Conservation (phyloP, 2,888 invertebrate genomes). For the Andrena fulva region DNA sequence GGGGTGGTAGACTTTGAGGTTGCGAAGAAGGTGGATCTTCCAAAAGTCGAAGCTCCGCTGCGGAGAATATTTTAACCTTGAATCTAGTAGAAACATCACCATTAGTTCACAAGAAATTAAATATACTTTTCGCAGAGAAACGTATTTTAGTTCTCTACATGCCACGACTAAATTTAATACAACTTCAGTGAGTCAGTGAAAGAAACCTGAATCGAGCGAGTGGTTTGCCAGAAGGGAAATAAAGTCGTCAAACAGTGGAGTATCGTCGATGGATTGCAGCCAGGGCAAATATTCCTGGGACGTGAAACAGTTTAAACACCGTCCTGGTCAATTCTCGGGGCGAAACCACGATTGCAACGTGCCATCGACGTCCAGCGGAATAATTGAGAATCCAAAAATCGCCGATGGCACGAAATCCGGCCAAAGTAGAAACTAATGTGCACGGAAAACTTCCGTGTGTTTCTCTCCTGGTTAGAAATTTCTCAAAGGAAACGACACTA, state of each 20-base stretch:
- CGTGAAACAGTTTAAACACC: constrained; percentile 51
- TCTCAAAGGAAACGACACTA: too few species aligned
- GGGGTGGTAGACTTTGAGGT: not conserved
- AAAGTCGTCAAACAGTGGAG: constrained; percentile 38
- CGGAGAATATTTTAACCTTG: too few species aligned
- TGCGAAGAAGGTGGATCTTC: not conserved
- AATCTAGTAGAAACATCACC: too few species aligned
- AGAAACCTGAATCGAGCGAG: not conserved
- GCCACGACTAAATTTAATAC: not conserved
- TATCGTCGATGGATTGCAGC: constrained; percentile 45
- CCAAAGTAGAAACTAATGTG: constrained; percentile 31
- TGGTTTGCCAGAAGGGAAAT: constrained; percentile 43
- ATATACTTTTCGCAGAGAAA: not conserved
- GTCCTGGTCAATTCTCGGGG: constrained; percentile 54
- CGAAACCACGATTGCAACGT: constrained; percentile 57
- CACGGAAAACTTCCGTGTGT: not conserved
- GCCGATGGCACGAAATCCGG: not conserved
- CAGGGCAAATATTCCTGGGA: constrained; percentile 49
- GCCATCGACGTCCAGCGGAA: constrained; percentile 50
- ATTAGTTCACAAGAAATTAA: not conserved
- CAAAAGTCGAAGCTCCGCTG: too few species aligned
- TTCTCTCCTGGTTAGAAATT: not conserved
- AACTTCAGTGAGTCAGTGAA: not conserved
- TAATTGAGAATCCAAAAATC: constrained; percentile 64
- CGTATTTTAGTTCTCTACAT: too few species aligned